Evolutionary conservation across 1,140 invertebrate species (phyloP).

Genomic region (Sarcophaga peregrina): DNA sequence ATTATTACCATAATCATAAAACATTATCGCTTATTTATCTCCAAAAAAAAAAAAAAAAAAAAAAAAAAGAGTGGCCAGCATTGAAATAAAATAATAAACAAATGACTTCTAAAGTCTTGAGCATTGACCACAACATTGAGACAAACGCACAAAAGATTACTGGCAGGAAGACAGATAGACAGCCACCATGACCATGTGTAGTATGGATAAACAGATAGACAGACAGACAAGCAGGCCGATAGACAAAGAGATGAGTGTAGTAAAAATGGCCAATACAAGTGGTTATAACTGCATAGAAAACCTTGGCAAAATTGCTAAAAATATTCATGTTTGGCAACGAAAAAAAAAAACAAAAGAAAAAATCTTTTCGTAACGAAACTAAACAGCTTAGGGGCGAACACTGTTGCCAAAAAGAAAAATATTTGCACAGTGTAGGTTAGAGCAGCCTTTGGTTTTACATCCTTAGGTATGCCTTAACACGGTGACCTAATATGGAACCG

Average conservation of each 20-base stretch:
- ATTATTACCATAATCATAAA: slow-evolving; percentile 42
- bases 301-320: too few species aligned
- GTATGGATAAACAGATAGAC: background rate
- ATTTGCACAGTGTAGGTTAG: too few species aligned
- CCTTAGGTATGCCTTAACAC: too few species aligned
- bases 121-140: slow-evolving; percentile 13
- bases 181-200: background rate
- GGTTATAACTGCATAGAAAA: too few species aligned
- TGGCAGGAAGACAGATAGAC: background rate
- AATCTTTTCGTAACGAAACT: too few species aligned
- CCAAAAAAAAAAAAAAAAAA: slow-evolving; percentile 1
- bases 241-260: background rate
- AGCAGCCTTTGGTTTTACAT: too few species aligned
- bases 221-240: background rate
- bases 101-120: background rate
- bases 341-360: too few species aligned
- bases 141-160: slow-evolving; percentile 10
- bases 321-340: too few species aligned
- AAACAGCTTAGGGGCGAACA: background rate
- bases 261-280: background rate
- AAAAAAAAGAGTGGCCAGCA: background rate
- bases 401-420: background rate
- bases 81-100: background rate
- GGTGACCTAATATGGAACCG: too few species aligned
- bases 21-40: slow-evolving; percentile 42